phyloP scores from a whole-genome alignment of 2,797 vertebrate genomes.

The Cyprinodon diabolis region DNA sequence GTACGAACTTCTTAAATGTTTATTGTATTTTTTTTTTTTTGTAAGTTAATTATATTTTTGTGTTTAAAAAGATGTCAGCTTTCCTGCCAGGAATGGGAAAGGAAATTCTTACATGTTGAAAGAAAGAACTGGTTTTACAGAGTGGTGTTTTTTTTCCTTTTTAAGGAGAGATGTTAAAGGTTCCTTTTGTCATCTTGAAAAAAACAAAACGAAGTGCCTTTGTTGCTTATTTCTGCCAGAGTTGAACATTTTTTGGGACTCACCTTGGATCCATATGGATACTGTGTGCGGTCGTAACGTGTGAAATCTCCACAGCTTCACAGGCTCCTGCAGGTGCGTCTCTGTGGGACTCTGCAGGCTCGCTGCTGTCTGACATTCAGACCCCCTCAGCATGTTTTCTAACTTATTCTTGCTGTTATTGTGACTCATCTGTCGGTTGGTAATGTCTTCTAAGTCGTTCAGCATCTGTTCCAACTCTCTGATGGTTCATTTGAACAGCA shows the following conservation, averaged over 20 bases:
- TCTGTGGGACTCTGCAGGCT: conserved; percentile 72
- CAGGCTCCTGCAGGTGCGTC: conserved; percentile 58
- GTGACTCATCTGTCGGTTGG: conserved; percentile 38
- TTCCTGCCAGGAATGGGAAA: not conserved
- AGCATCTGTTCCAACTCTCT: conserved; percentile 15
- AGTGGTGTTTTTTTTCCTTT: conserved; percentile 22
- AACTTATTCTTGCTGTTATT: conserved; percentile 64
- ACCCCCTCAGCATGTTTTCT: conserved; percentile 67
- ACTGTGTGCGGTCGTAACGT: conserved; percentile 19
- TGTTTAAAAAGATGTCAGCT: conserved; percentile 4
- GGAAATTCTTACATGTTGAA: not conserved
- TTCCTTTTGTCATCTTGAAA: conserved; percentile 22
- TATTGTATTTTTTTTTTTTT: conserved; percentile 6
- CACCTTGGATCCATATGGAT: not conserved
- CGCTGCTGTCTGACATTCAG: conserved; percentile 81
- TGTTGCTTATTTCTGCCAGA: conserved; percentile 58
- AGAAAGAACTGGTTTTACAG: conserved; percentile 14
- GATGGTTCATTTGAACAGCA: conserved; percentile 44
- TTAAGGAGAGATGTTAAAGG: conserved; percentile 4
- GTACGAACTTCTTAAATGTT: conserved; percentile 8
- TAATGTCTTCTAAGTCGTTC: conserved; percentile 20
- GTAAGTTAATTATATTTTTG: not conserved
- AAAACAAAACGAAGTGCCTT: conserved; percentile 76
- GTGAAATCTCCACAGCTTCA: conserved; percentile 43
- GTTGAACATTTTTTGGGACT: conserved; percentile 19